These are phyloP conservation scores for Cacatua alba DNA, from an alignment of 2,113 vertebrate species.

Conservation along the genomic window DNA sequence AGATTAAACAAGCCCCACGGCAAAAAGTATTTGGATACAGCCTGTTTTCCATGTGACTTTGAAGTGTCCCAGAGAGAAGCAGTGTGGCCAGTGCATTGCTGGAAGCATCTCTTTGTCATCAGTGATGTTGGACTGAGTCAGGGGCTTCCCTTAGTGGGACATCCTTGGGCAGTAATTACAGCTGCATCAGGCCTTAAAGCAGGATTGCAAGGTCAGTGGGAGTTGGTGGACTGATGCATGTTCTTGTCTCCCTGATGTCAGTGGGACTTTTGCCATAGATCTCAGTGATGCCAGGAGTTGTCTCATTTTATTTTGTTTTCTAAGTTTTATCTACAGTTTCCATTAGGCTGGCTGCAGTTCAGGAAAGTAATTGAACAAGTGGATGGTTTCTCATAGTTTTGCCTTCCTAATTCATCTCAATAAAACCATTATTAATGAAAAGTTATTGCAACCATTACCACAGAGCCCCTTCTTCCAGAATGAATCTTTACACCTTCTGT, in stretches of 20 bases:
- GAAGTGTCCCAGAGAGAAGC: background rate
- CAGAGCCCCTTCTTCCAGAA: background rate
- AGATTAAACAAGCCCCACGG: background rate
- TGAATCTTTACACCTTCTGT: background rate
- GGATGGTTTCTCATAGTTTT: background rate
- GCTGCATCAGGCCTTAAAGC: background rate
- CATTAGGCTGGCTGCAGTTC: background rate
- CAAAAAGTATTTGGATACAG: background rate
- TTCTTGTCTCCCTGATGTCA: background rate
- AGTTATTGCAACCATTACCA: background rate
- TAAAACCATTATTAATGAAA: background rate
- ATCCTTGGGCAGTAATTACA: background rate
- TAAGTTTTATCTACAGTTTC: constrained; percentile 24
- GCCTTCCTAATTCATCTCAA: background rate
- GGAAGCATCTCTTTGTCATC: background rate
- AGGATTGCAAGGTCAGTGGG: background rate
- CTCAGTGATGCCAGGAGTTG: background rate
- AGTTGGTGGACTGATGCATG: background rate
- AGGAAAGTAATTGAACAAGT: background rate
- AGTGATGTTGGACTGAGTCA: background rate
- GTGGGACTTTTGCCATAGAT: background rate
- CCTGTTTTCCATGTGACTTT: background rate
- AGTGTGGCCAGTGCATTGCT: background rate
- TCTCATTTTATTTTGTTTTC: background rate
- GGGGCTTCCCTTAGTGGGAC: background rate